These are phyloP conservation scores for Chrysina gloriosa DNA, from an alignment of 2,888 invertebrate genomes.

Conservation along the genomic window DNA sequence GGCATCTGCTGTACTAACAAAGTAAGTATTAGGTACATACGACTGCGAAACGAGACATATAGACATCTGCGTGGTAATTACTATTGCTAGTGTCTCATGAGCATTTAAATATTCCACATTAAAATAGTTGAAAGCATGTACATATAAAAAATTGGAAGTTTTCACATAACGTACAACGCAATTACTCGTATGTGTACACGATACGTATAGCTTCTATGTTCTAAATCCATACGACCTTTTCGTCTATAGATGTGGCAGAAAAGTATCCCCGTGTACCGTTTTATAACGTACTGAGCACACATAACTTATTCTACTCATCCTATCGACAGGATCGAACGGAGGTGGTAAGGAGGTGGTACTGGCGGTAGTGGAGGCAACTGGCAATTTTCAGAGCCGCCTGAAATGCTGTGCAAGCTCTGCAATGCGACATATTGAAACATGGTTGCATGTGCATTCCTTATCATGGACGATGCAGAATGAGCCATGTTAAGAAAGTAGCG, in stretches of 20 bases:
- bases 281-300: conserved; percentile 1
- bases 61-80: no score
- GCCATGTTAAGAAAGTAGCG: conserved; percentile 35
- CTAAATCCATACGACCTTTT: conserved; percentile 1
- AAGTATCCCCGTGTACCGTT: conserved; percentile 2
- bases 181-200: no score
- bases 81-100: no score
- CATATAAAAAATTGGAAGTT: no score
- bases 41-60: no score
- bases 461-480: conserved; percentile 47
- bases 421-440: conserved; percentile 62
- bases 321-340: conserved; percentile 9
- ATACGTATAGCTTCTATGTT: no score
- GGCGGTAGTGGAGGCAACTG: conserved; percentile 29
- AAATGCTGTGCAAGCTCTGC: conserved; percentile 54
- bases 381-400: conserved; percentile 47
- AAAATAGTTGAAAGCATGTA: no score
- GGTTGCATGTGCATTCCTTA: conserved; percentile 55
- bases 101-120: no score
- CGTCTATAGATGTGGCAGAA: background rate
- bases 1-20: no score
- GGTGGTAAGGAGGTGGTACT: background rate
- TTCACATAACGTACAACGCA: no score
- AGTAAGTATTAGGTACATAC: no score
- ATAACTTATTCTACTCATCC: conserved; percentile 33